phyloP scores from a whole-genome alignment of 2,888 invertebrate genomes.

The Nephrotoma guestfalica region DNA sequence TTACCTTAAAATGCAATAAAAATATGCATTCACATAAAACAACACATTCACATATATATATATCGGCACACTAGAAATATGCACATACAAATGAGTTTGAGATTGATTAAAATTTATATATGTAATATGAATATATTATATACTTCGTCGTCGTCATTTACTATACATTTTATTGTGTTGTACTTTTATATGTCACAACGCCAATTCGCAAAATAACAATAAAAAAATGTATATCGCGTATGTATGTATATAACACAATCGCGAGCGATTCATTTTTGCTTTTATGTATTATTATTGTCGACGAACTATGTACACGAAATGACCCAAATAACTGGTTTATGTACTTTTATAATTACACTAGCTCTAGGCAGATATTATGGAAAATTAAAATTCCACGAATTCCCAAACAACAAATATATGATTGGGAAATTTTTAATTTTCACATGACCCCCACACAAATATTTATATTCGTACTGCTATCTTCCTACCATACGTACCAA shows the following conservation, averaged over 20 bases:
- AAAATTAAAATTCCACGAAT: neutral
- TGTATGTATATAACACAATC: neutral
- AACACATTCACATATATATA: no score
- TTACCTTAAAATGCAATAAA: conserved; percentile 1
- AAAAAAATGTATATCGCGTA: neutral
- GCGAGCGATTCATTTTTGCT: neutral
- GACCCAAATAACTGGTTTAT: neutral
- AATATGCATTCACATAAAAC: neutral
- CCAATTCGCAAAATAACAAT: neutral
- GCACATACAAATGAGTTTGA: neutral
- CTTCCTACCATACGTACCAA: neutral
- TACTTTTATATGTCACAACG: neutral
- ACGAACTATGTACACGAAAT: neutral
- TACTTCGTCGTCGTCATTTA: neutral
- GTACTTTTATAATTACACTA: neutral
- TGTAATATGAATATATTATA: neutral
- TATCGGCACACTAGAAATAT: neutral
- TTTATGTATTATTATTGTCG: neutral
- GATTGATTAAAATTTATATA: neutral
- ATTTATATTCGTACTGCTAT: neutral
- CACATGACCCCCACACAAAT: neutral
- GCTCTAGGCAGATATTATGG: neutral
- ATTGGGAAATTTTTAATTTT: neutral
- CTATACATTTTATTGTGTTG: neutral
- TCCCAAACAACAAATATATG: neutral